phyloP scores from a whole-genome alignment of 2,888 invertebrate genomes.

The Nasonia oneida region DNA sequence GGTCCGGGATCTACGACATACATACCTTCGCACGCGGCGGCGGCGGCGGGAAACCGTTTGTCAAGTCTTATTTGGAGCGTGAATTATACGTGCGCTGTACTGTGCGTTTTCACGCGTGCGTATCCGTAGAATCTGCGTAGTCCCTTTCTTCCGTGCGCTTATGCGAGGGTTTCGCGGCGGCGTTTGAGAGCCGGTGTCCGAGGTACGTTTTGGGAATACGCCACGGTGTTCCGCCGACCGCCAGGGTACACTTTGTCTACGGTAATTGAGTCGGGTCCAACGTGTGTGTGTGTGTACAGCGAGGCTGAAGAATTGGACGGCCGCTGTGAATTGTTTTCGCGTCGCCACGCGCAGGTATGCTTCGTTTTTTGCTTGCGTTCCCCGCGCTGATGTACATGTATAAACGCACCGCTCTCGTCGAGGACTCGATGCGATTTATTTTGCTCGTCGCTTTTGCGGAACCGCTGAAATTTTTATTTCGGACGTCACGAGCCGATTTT shows the following conservation, averaged over 20 bases:
- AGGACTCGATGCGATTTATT: not conserved
- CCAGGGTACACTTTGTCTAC: not conserved
- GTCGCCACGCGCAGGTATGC: not conserved
- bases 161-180: not conserved
- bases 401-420: too few relatives aligned
- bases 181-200: not conserved
- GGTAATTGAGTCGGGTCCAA: not conserved
- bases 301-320: not conserved
- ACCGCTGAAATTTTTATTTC: not conserved
- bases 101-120: not conserved
- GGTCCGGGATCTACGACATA: not conserved
- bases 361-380: not conserved
- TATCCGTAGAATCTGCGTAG: not conserved
- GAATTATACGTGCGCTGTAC: constrained; percentile 10
- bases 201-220: not conserved
- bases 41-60: constrained; percentile 15
- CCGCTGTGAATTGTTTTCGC: not conserved
- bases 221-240: not conserved
- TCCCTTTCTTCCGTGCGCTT: not conserved
- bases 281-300: not conserved
- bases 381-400: too few relatives aligned
- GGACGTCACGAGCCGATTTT: not conserved
- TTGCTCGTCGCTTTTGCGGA: not conserved
- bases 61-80: constrained; percentile 46
- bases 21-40: not conserved